Evolutionary conservation across 1,140 invertebrate genomes (phyloP), one percentile per base, ranked within the genome.

Genomic region (Laupala kohalensis): DNA sequence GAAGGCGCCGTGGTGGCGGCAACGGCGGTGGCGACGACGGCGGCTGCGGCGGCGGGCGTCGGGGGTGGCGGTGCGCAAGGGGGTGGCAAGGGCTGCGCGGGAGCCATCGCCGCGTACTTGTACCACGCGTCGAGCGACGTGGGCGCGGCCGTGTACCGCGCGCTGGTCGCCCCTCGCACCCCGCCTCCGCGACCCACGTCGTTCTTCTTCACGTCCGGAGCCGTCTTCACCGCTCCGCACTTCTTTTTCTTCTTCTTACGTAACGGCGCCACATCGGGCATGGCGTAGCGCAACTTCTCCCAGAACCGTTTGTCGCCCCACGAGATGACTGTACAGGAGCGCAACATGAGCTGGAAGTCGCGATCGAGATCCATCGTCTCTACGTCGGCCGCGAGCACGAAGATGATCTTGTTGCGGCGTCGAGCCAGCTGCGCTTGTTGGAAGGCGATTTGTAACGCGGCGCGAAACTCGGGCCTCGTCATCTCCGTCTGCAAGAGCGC

Each of bases 251-350:
- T 72, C 65, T 72, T 72, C 29, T 68, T 72, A n/a, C 26, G 23
- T 23, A 68, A 27, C 37, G 73, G 19, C 25, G 53, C 37, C 70
- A 84, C 83, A 79, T 94, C 92, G 25, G 93, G 93, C 87, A 96
- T 89, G 71, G 91, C 89, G 84, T 91, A 95, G 77, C 90, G 87
- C 75, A 96, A 83, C 81, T 95, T 95, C 77, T 94, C 91, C 92
- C 92, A 94, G 83, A 95, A 95, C 76, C 90, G 86, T 76, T 88
- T 90, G 76, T 94, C 92, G 69, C 91, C 90, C 91, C 91, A 94
- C 77, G 90, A 85, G 27, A 95, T 89, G 73, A 92, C 90, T 62
- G 91, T 91, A 83, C 90, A 92, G 72, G 90, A 92, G 77, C 93
- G 90, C 15, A 95, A 84, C 70, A 94, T 87, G 63, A 92, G 84